Conservation (phyloP, 2,888 invertebrate genomes). For the Reticulitermes lucifugus region DNA sequence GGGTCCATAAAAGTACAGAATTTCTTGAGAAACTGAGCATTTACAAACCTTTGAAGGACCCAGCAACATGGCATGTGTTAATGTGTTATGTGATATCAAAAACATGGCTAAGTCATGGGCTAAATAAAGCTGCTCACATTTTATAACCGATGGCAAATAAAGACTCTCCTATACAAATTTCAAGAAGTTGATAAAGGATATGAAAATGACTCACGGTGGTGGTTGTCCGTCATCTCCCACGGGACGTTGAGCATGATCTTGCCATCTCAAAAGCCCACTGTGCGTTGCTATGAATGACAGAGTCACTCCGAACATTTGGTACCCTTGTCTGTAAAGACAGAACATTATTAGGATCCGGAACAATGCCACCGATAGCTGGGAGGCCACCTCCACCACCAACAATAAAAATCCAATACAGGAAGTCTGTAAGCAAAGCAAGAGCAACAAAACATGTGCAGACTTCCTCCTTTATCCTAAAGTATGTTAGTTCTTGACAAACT, state of each 20-base stretch:
- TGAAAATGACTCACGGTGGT: conserved; percentile 41
- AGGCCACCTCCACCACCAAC: neutral
- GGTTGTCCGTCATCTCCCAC: conserved; percentile 38
- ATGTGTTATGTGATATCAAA: no score
- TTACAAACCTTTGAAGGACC: no score
- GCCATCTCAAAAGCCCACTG: conserved; percentile 90
- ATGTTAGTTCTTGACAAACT: no score
- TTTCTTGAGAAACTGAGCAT: no score
- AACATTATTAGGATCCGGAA: conserved; percentile 8
- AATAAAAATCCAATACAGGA: neutral
- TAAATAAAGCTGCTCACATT: no score
- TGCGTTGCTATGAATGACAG: conserved; percentile 91
- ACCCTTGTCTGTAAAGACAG: conserved; percentile 76
- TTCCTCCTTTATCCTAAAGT: neutral
- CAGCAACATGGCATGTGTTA: no score
- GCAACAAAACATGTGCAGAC: neutral
- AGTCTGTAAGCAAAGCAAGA: neutral
- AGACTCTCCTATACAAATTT: no score
- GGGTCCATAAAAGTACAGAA: no score
- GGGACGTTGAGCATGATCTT: conserved; percentile 73
- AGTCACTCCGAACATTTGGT: conserved; percentile 86
- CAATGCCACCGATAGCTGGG: neutral
- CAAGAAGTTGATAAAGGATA: neutral
- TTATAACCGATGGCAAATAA: no score
- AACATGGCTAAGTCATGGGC: no score